phyloP scores from a whole-genome alignment of 2,797 vertebrate genomes.

The Molossus molossus region DNA sequence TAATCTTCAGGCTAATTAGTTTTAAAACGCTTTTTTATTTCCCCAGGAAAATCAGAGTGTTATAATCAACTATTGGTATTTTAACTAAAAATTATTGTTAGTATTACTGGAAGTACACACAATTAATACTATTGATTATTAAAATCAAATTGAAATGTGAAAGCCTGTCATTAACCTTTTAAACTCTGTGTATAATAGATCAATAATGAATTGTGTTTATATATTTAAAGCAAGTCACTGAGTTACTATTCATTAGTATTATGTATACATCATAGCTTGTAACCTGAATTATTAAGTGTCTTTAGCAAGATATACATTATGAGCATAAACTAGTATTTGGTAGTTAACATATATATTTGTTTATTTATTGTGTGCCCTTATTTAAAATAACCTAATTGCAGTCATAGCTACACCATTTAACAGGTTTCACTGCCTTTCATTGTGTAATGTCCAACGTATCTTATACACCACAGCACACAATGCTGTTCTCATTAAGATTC shows the following conservation, averaged over 20 bases:
- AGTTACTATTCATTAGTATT: not conserved
- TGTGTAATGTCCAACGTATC: not conserved
- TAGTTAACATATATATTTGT: not conserved
- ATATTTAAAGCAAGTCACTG: slow-evolving; percentile 14
- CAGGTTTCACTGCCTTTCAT: not conserved
- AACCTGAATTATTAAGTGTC: not conserved
- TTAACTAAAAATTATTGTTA: slow-evolving; percentile 53
- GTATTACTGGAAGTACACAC: not conserved
- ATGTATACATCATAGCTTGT: not conserved
- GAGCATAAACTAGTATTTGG: not conserved
- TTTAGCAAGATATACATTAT: not conserved
- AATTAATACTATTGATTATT: slow-evolving; percentile 17
- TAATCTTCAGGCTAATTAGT: not conserved
- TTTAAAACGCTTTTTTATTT: not conserved
- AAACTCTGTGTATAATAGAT: not conserved
- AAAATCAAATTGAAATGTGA: slow-evolving; percentile 22
- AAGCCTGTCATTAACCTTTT: slow-evolving; percentile 1
- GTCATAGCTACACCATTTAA: not conserved
- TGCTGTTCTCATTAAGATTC: not conserved
- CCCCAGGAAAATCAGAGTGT: not conserved
- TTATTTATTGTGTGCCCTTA: not conserved
- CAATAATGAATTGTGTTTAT: not conserved
- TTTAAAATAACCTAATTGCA: not conserved
- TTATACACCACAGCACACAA: not conserved
- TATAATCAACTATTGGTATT: not conserved